These are phyloP conservation scores for Neodon shergylaensis DNA, from an alignment of 2,113 vertebrate genomes.

Conservation along the genomic window DNA sequence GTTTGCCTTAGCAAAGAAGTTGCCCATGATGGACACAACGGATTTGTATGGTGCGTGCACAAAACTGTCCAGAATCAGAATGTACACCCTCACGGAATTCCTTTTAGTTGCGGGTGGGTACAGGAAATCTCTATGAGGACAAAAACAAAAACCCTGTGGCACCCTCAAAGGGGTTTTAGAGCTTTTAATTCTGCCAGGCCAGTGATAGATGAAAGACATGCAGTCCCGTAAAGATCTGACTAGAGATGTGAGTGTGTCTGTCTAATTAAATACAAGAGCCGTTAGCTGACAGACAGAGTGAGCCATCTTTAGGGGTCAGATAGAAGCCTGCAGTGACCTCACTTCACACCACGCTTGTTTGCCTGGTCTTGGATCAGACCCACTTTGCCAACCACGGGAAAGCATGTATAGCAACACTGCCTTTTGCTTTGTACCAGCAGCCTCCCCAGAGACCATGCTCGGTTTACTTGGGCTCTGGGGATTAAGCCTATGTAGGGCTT, in stretches of 20 bases:
- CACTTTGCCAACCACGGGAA: conserved; percentile 20
- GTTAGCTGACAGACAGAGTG: conserved; percentile 70
- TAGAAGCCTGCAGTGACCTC: conserved; percentile 45
- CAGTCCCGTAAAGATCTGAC: conserved; percentile 62
- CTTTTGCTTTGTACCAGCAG: conserved; percentile 68
- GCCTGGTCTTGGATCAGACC: conserved; percentile 39
- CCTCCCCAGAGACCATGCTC: conserved; percentile 55
- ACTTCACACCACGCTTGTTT: conserved; percentile 55
- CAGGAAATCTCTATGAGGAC: conserved; percentile 49
- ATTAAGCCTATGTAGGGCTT: conserved; percentile 72
- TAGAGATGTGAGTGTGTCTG: conserved; percentile 75
- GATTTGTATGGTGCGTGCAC: conserved; percentile 60
- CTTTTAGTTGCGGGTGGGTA: background rate
- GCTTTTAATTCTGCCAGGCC: conserved; percentile 73
- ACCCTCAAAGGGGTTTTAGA: conserved; percentile 59
- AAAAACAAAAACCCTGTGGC: conserved; percentile 52
- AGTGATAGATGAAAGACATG: conserved; percentile 54
- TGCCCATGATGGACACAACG: conserved; percentile 61
- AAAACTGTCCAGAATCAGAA: conserved; percentile 69
- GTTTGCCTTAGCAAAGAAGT: conserved; percentile 78
- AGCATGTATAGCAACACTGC: conserved; percentile 53
- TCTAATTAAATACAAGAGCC: conserved; percentile 66
- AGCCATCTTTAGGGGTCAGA: conserved; percentile 41
- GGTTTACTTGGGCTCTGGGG: conserved; percentile 69
- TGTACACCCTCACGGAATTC: background rate